Base-by-base conservation (phyloP, 2,113 vertebrate genomes). In the Budorcas taxicolor region DNA sequence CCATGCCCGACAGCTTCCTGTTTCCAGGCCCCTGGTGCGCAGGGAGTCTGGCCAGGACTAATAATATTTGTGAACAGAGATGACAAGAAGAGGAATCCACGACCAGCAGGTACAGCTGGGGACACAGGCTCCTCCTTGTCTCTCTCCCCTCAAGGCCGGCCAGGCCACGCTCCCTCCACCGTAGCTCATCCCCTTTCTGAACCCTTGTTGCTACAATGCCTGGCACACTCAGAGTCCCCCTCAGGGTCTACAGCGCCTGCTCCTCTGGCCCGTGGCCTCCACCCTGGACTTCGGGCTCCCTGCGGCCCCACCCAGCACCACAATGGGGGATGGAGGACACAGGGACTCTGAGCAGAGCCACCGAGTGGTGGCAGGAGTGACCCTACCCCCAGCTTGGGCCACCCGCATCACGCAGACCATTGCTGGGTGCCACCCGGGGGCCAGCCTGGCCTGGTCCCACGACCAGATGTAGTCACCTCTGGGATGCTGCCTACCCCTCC, bases 271-370 rank as follows among this genome's bases (percentile, higher is more conserved):
- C 0, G 0, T 19, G 92, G 50, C 83, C 43, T 58, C 76, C 76
- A 43, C 43, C 40, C 23, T 7, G 10, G 90, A 3, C 29, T 2
- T 19, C 2, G 1, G 25, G 9, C 33, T 7, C 52, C 36, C 67
- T 81, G 29, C 10, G 0, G 5, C 8, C 23, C 36, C 78, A 50
- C 19, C 29, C 15, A 2, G 16, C 58, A 21, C 55, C 76, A 3
- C 0, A 1, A 6, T 5, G 52, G 58, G 84, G 50, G 7, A 5
- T 6, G 15, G 9, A 5, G 25, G 31, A 7, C 23, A 31, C 1
- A 7, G 40, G n/a, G 52, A 21, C 84, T n/a, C 8, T 19, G 45
- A 14, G 64, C 81, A 6, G 45, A 27, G 64, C 81, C 15, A 57
- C 71, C 1, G 9, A 25, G 19, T 1, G 64, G 52, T 2, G 0